phyloP scores from a whole-genome alignment of 2,888 invertebrate species.

The Eudemis profundana region DNA sequence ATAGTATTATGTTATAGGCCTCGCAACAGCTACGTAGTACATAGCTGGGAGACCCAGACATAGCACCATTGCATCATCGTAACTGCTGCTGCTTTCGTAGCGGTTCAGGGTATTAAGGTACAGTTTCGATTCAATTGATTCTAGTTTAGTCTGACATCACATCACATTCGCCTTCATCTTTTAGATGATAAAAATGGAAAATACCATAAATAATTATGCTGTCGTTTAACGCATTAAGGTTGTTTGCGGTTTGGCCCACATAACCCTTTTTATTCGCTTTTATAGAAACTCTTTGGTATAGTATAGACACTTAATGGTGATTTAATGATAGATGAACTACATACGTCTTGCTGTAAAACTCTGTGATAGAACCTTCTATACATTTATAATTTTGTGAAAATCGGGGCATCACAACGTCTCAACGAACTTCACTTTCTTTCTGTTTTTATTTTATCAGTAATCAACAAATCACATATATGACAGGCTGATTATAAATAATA shows the following conservation, averaged over 20 bases:
- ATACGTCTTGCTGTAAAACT: not conserved
- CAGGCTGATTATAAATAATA: too few species aligned
- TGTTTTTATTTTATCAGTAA: too few species aligned
- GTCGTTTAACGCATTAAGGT: conserved; percentile 21
- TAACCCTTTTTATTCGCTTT: conserved; percentile 27
- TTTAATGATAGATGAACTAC: conserved; percentile 19
- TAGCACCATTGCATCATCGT: too few species aligned
- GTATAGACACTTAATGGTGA: conserved; percentile 20
- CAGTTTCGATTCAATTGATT: not conserved
- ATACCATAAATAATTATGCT: not conserved
- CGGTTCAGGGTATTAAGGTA: too few species aligned
- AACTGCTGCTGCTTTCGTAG: too few species aligned
- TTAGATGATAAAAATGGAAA: not conserved
- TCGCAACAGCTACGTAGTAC: too few species aligned
- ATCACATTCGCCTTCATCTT: too few species aligned
- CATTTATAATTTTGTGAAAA: conserved; percentile 5
- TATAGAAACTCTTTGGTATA: not conserved
- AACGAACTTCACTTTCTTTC: too few species aligned
- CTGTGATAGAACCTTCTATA: conserved; percentile 9
- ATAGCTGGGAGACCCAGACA: too few species aligned
- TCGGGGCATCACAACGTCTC: not conserved
- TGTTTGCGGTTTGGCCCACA: conserved; percentile 22
- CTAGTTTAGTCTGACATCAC: too few species aligned
- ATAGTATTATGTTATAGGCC: too few species aligned
- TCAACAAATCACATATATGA: too few species aligned